Evolutionary conservation across 2,797 vertebrate species (phyloP).

Genomic region (Zenarchopterus dispar): DNA sequence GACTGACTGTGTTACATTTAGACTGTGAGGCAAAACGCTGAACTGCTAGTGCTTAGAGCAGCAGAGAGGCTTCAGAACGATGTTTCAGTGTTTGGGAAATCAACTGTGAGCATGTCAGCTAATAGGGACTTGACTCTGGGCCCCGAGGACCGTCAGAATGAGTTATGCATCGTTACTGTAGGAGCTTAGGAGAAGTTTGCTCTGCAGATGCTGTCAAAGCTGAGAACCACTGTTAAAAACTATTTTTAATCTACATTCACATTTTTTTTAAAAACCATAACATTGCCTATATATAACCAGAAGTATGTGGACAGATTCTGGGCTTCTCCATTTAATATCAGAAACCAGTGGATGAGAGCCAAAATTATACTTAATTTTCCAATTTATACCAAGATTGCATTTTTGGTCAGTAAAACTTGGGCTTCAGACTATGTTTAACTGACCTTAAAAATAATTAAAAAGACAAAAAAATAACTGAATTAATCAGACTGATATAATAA

Average conservation of each 20-base stretch:
- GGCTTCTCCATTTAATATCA: too few species aligned
- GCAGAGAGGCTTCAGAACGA: conserved; percentile 6
- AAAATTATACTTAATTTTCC: too few species aligned
- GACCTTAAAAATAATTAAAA: too few species aligned
- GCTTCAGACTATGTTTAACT: too few species aligned
- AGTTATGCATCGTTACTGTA: conserved; percentile 8
- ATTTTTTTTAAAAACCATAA: neutral
- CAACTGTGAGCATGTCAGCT: neutral
- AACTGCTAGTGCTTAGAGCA: neutral
- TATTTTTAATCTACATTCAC: too few species aligned
- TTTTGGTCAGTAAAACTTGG: too few species aligned
- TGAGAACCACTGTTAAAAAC: too few species aligned
- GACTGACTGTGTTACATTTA: conserved; percentile 39
- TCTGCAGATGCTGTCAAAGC: neutral
- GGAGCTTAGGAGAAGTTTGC: neutral
- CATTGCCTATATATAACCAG: neutral
- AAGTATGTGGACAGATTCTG: neutral
- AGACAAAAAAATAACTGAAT: too few species aligned
- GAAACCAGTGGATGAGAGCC: too few species aligned
- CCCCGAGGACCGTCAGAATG: conserved; percentile 6
- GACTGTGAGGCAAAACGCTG: conserved; percentile 18
- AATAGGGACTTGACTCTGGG: neutral
- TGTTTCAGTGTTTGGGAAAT: conserved; percentile 16
- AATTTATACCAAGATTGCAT: too few species aligned
- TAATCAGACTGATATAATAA: too few species aligned